These are phyloP conservation scores for Tineola bisselliella DNA, from an alignment of 2,888 invertebrate species.

Conservation along the genomic window DNA sequence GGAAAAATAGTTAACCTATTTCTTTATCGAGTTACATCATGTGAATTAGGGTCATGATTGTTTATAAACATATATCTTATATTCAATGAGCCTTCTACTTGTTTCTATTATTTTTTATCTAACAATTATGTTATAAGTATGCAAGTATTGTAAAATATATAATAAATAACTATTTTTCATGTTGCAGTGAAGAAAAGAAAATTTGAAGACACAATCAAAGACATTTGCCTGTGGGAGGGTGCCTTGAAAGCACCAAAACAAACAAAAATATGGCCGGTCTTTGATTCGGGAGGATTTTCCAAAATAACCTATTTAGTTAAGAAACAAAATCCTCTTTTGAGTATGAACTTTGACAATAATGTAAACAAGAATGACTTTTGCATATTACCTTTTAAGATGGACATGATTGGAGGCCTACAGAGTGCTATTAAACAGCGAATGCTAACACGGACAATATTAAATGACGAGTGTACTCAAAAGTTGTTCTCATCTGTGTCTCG, in stretches of 20 bases:
- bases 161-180: background rate
- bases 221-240: constrained; percentile 41
- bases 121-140: too few relatives aligned
- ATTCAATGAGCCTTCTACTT: too few relatives aligned
- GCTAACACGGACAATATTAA: constrained; percentile 32
- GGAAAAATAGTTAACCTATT: constrained; percentile 58
- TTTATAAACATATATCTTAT: constrained; percentile 51
- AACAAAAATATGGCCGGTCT: constrained; percentile 60
- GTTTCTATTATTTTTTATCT: too few relatives aligned
- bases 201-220: constrained; percentile 33
- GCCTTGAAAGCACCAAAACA: constrained; percentile 43
- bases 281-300: constrained; percentile 60
- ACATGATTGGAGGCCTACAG: constrained; percentile 44
- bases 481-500: constrained; percentile 54
- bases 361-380: constrained; percentile 15
- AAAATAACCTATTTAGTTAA: constrained; percentile 28
- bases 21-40: constrained; percentile 49
- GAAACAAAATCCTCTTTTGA: constrained; percentile 40
- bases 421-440: constrained; percentile 46
- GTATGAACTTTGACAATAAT: constrained; percentile 15
- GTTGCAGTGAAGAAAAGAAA: constrained; percentile 55
- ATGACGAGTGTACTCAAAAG: constrained; percentile 44
- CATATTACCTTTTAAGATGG: constrained; percentile 26
- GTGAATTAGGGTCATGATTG: constrained; percentile 53
- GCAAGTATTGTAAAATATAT: background rate